These are phyloP conservation scores for Habroteleia sp. DNA, from an alignment of 2,888 invertebrate genomes.

Conservation along the genomic window DNA sequence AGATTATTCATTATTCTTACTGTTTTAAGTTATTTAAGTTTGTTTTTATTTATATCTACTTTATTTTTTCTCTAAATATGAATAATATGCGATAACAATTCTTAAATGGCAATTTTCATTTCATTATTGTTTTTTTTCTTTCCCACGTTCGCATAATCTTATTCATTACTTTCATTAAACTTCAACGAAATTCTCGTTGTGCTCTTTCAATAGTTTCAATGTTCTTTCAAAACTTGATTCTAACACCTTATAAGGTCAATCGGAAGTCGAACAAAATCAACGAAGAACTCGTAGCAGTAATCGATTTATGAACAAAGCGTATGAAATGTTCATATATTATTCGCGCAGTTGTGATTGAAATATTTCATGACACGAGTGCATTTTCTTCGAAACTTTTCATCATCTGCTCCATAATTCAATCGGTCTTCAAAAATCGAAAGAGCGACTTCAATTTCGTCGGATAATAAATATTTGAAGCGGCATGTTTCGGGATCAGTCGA, in stretches of 20 bases:
- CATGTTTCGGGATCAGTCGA: background rate
- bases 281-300: slow-evolving; percentile 20
- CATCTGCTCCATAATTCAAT: slow-evolving; percentile 10
- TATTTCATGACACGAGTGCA: slow-evolving; percentile 21
- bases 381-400: slow-evolving; percentile 34
- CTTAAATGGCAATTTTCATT: no score
- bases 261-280: slow-evolving; percentile 5
- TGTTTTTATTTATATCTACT: no score
- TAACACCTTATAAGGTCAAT: background rate
- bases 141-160: no score
- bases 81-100: no score
- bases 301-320: slow-evolving; percentile 37
- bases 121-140: no score
- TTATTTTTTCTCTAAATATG: no score
- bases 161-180: no score
- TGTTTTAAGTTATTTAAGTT: no score
- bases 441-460: slow-evolving; percentile 11
- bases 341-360: slow-evolving; percentile 36
- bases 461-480: slow-evolving; percentile 20
- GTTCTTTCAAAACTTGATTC: slow-evolving; percentile 7
- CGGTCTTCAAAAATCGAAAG: slow-evolving; percentile 8
- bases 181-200: no score
- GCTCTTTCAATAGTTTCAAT: background rate
- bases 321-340: slow-evolving; percentile 40
- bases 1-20: no score